These are phyloP conservation scores for Drosophila nigricruria DNA, from an alignment of 2,888 invertebrate species.

Conservation along the genomic window DNA sequence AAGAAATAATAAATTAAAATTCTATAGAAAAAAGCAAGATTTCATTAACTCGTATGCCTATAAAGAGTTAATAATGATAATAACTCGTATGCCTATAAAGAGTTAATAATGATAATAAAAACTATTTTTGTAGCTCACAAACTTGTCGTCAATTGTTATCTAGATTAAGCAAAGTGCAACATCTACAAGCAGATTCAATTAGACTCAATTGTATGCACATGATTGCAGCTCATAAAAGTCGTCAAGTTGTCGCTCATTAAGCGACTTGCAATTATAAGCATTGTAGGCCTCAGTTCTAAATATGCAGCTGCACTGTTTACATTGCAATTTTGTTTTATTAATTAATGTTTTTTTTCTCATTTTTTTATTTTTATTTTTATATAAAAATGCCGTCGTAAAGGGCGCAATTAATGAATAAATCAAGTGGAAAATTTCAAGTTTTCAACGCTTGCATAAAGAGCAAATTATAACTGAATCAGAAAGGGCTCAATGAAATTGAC, in stretches of 20 bases:
- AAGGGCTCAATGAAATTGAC: slow-evolving; percentile 19
- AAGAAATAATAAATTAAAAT: neutral
- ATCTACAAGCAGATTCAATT: slow-evolving; percentile 30
- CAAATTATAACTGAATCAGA: slow-evolving; percentile 16
- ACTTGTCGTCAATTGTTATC: slow-evolving; percentile 25
- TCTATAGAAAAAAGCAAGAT: neutral
- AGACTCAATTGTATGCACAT: slow-evolving; percentile 45
- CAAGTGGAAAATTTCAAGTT: slow-evolving; percentile 66
- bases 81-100: no score
- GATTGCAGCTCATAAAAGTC: slow-evolving; percentile 44
- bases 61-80: neutral
- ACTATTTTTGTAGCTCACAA: neutral
- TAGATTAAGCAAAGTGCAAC: neutral
- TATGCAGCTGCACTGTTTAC: slow-evolving; percentile 15
- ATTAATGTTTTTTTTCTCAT: neutral
- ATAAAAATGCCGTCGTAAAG: slow-evolving; percentile 26
- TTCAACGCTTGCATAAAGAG: slow-evolving; percentile 29
- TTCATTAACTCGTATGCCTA: neutral
- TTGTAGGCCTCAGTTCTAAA: slow-evolving; percentile 22
- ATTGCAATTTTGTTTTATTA: slow-evolving; percentile 5
- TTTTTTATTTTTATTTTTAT: slow-evolving; percentile 1
- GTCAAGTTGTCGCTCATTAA: slow-evolving; percentile 35
- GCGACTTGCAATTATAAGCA: slow-evolving; percentile 19
- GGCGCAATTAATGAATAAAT: slow-evolving; percentile 56
- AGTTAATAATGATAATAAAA: neutral